These are phyloP conservation scores for Phenacoccus solenopsis DNA, from an alignment of 1,140 invertebrate species.

Conservation along the genomic window DNA sequence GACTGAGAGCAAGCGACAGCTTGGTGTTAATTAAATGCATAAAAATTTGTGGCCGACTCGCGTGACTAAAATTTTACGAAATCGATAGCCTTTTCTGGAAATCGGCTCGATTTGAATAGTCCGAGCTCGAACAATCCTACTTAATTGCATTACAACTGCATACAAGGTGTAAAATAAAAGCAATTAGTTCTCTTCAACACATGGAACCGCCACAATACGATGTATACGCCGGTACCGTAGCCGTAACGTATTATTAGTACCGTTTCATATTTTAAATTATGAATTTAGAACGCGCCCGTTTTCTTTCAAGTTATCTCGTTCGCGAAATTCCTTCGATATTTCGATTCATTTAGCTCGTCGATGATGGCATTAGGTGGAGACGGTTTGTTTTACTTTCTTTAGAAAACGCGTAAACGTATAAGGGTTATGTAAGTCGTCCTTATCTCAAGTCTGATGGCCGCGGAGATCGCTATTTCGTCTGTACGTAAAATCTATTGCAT, in stretches of 20 bases:
- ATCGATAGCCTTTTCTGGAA: not conserved
- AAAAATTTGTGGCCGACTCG: not conserved
- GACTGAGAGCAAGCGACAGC: no score
- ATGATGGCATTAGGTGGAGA: no score
- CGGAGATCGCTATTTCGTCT: no score
- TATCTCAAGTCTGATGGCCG: no score
- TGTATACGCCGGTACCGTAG: no score
- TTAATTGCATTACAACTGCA: not conserved
- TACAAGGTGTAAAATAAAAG: not conserved
- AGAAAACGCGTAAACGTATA: no score
- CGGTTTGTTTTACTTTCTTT: no score
- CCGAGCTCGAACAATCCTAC: not conserved
- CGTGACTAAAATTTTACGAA: not conserved
- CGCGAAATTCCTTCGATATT: no score
- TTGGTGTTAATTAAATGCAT: no score
- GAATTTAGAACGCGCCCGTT: not conserved
- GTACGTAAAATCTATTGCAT: no score
- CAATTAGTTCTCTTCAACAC: slow-evolving; percentile 1
- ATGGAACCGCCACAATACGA: not conserved
- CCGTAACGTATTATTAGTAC: not conserved
- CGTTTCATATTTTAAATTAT: not conserved
- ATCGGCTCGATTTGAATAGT: not conserved
- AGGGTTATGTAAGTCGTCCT: no score
- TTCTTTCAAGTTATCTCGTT: not conserved
- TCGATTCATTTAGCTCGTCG: no score